Evolutionary conservation across 2,888 invertebrate species (phyloP), one percentile per base, ranked within the genome.

Genomic region (Cyclophora albipunctata): DNA sequence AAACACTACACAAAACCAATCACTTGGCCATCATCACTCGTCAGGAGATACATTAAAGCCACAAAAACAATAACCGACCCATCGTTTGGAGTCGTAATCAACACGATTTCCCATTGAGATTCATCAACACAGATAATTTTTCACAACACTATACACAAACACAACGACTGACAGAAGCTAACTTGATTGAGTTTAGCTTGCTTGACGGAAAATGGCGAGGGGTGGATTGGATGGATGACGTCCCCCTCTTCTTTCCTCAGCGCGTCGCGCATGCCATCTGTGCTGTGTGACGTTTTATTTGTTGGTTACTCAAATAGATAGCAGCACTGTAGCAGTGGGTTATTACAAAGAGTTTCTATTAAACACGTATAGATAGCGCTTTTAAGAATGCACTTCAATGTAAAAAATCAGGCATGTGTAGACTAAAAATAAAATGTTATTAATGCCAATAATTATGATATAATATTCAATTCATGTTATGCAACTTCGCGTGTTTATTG

Each of bases 131-230:
- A 69, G 73, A 79, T 78, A 86, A 84, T 86, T 87, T 85, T 85
- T 84, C 87, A 86, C 83, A 83, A 84, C 84, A 86, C 85, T 77
- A 79, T 80, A 85, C 86, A 88, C 86, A 87, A 88, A 88, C 88
- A 89, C 85, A 78, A 70, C 87, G 83, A 84, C 82, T 88, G 87
- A 85, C 88, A 87, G 87, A 81, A 84, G 81, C 83, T 80, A 78
- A 83, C 87, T 86, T 84, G 85, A 84, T 84, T 78, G 82, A 75
- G 69, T 67, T 71, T 70, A 71, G 84, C 78, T 81, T 81, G 80
- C 78, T 82, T 84, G 83, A 84, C 84, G 81, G 82, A 84, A 87
- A 87, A 87, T 87, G 85, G 84, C 83, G 85, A 84, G 79, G 80
- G 75, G 75, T 75, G 45, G 51, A 44, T 43, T 75, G 45, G 51